phyloP scores from a whole-genome alignment of 1,140 invertebrate species.

The Drosophila nannoptera region DNA sequence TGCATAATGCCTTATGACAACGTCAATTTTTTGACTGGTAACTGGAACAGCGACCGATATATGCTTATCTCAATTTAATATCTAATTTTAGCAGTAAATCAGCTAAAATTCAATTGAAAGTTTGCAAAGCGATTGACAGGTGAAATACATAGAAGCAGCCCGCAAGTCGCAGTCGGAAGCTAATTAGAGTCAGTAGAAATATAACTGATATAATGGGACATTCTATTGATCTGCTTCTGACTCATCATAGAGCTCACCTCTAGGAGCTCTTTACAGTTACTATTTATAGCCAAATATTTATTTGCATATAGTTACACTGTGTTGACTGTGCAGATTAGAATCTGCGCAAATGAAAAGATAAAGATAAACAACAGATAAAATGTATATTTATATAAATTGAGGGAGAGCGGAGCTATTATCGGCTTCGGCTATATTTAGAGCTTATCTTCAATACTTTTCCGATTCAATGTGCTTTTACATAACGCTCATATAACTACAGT shows the following conservation, averaged over 20 bases:
- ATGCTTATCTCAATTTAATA: constrained; percentile 1
- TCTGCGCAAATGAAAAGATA: not conserved
- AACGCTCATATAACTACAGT: not conserved
- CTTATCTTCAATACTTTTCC: not conserved
- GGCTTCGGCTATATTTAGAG: constrained; percentile 6
- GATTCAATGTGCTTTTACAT: not conserved
- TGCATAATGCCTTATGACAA: constrained; percentile 5
- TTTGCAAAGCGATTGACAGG: constrained; percentile 24
- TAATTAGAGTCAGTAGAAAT: constrained; percentile 25
- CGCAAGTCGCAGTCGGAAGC: not conserved
- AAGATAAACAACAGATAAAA: constrained; percentile 3
- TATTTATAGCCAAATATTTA: not conserved
- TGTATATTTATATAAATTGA: not conserved
- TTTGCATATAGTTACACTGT: not conserved
- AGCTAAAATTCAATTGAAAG: constrained; percentile 18
- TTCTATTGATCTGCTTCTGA: no score
- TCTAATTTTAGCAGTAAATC: constrained; percentile 19
- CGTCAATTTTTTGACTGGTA: constrained; percentile 9
- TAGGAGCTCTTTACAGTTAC: no score
- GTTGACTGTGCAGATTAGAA: not conserved
- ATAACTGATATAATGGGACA: not conserved
- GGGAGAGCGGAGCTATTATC: constrained; percentile 4
- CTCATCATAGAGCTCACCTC: not conserved
- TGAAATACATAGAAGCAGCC: constrained; percentile 22
- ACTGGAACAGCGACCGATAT: constrained; percentile 16